A percentile compares a stretch with the other conserved stretches of the same genome.
Conservation (phyloP, 2,888 invertebrate species). For the Criorhina ranunculi region DNA sequence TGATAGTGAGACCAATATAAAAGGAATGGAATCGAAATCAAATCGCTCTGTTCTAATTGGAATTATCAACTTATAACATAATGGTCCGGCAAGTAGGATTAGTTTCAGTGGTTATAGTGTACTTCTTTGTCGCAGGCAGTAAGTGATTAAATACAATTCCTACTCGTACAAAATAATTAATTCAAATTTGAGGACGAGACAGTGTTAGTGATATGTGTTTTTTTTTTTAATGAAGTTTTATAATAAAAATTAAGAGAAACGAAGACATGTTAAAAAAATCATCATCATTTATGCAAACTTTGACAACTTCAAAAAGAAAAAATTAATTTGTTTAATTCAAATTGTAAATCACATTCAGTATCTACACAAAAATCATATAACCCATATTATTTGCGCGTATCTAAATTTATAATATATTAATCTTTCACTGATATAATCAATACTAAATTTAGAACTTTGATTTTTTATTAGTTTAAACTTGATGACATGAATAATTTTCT, state of each 20-base stretch:
- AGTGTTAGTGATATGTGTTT: too few relatives aligned
- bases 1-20: slow-evolving; percentile 35
- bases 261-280: too few relatives aligned
- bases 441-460: not conserved
- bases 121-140: slow-evolving; percentile 40
- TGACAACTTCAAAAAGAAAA: too few relatives aligned
- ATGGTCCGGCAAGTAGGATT: slow-evolving; percentile 49
- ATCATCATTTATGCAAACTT: too few relatives aligned
- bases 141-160: slow-evolving; percentile 21
- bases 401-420: not conserved
- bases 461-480: not conserved
- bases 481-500: too few relatives aligned
- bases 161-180: too few relatives aligned
- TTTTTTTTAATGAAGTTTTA: too few relatives aligned
- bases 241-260: too few relatives aligned
- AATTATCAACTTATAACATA: slow-evolving; percentile 14
- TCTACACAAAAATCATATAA: too few relatives aligned
- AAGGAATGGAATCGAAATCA: slow-evolving; percentile 21
- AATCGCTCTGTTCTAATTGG: slow-evolving; percentile 40
- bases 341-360: too few relatives aligned
- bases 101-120: slow-evolving; percentile 18
- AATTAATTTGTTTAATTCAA: too few relatives aligned
- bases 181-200: not conserved
- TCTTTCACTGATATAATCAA: not conserved
- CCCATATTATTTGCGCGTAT: too few relatives aligned